These are phyloP conservation scores for Pampus argenteus DNA, from an alignment of 2,797 vertebrate species.

Conservation along the genomic window DNA sequence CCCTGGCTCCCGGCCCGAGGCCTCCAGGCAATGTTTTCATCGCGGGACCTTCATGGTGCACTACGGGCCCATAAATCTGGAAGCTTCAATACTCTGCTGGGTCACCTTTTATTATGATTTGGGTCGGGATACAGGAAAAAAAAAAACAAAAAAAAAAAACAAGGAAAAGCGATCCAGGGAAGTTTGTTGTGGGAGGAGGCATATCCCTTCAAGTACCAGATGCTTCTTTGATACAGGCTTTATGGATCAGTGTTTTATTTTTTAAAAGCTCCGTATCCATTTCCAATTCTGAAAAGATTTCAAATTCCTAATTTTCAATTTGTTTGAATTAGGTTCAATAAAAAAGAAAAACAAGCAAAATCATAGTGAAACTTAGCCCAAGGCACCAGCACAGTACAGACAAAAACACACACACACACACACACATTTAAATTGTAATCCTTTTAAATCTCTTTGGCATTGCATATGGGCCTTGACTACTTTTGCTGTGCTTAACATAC, in stretches of 20 bases:
- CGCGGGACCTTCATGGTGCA: conserved; percentile 47
- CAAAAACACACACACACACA: not conserved
- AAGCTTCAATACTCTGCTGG: conserved; percentile 54
- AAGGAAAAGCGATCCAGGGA: conserved; percentile 44
- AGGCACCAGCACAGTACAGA: not conserved
- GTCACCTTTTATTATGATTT: conserved; percentile 63
- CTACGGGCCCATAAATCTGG: conserved; percentile 71
- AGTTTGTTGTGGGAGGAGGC: conserved; percentile 54
- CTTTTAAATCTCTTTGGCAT: conserved; percentile 45
- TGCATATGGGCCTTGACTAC: conserved; percentile 19
- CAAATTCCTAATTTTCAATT: conserved; percentile 3
- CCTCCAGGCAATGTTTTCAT: conserved; percentile 68
- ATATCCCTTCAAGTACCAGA: conserved; percentile 45
- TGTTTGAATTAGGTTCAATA: not conserved
- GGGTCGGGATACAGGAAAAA: conserved; percentile 30
- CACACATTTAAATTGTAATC: conserved; percentile 25
- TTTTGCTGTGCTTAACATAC: conserved; percentile 48
- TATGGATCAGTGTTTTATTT: not conserved
- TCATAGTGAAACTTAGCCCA: not conserved
- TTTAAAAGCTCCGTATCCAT: not conserved
- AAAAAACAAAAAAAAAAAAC: conserved; percentile 1
- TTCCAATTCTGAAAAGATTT: not conserved
- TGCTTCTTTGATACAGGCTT: conserved; percentile 18
- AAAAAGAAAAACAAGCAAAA: conserved; percentile 12
- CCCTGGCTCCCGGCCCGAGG: conserved; percentile 67